Evolutionary conservation across 2,113 vertebrate genomes (phyloP).

Genomic region (Cathartes aura): DNA sequence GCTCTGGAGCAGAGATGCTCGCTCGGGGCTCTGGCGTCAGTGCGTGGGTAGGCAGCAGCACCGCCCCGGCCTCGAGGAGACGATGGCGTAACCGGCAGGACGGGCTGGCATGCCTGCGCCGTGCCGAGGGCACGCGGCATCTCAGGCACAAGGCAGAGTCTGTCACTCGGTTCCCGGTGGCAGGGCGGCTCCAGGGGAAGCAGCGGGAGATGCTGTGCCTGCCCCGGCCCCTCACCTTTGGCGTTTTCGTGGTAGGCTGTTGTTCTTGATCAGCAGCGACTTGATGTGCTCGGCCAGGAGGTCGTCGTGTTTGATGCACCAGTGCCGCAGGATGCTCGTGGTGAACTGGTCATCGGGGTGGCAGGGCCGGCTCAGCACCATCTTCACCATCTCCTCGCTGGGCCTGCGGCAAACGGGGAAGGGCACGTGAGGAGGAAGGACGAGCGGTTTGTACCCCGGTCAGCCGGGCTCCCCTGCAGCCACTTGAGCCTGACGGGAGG

Average conservation of each 20-base stretch:
- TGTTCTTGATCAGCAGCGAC: slow-evolving; percentile 96
- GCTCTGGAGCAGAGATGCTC: not conserved
- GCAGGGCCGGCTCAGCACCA: slow-evolving; percentile 94
- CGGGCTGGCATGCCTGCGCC: accelerated
- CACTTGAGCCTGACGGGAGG: not conserved
- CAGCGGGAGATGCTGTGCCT: accelerated
- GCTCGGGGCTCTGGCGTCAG: not conserved
- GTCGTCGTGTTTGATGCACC: slow-evolving; percentile 92
- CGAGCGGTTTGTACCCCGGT: accelerated
- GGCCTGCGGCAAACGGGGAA: slow-evolving; percentile 67
- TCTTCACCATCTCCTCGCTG: slow-evolving; percentile 98
- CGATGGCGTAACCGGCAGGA: not conserved
- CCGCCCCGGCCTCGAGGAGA: not conserved
- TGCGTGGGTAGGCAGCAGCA: not conserved
- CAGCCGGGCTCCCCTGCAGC: not conserved
- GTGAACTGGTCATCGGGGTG: slow-evolving; percentile 95
- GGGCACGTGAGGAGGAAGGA: too few species aligned
- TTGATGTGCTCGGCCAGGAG: slow-evolving; percentile 93
- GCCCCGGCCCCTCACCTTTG: slow-evolving; percentile 79
- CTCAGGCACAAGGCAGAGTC: not conserved
- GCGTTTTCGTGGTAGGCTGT: slow-evolving; percentile 92
- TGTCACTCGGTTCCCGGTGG: accelerated
- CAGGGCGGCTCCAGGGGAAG: not conserved
- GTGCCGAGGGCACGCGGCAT: accelerated
- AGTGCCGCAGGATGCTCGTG: slow-evolving; percentile 94